Conservation (phyloP, 2,888 invertebrate genomes). For the Cantharis flavilabris region DNA sequence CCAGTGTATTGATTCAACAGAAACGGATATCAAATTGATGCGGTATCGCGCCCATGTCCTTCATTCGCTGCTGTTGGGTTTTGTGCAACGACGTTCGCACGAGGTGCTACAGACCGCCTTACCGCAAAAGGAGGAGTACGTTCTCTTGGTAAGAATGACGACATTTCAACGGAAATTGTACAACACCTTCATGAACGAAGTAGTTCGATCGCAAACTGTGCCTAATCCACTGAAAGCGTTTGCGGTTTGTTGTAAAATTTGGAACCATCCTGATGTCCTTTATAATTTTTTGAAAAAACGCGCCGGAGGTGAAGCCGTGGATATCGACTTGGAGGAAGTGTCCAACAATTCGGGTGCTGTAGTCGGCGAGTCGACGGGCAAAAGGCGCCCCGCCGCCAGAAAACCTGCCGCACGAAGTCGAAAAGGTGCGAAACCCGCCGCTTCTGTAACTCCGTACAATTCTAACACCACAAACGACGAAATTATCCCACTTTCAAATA, state of each 20-base stretch:
- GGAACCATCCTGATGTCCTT: conserved; percentile 93
- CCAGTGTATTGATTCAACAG: conserved; percentile 96
- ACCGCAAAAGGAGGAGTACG: conserved; percentile 94
- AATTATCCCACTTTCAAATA: conserved; percentile 14
- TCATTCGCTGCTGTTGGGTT: conserved; percentile 91
- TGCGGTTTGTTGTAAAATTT: conserved; percentile 97
- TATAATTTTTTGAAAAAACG: conserved; percentile 86
- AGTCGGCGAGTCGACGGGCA: conserved; percentile 45
- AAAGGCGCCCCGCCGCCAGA: conserved; percentile 50
- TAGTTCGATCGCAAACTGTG: conserved; percentile 81
- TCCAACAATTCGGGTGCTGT: conserved; percentile 59
- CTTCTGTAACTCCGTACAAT: conserved; percentile 59
- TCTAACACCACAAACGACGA: conserved; percentile 22
- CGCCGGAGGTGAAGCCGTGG: conserved; percentile 75
- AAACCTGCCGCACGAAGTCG: conserved; percentile 48
- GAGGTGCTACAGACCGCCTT: conserved; percentile 89
- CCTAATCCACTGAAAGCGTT: conserved; percentile 97
- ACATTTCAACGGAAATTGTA: conserved; percentile 89
- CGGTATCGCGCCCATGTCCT: conserved; percentile 93
- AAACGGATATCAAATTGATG: conserved; percentile 92
- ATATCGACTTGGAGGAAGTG: conserved; percentile 81
- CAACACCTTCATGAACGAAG: conserved; percentile 91
- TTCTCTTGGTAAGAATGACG: conserved; percentile 86
- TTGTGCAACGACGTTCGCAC: conserved; percentile 95
- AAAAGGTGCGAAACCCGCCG: conserved; percentile 58